These are phyloP conservation scores for Melanerpes aurifrons DNA, from an alignment of 2,113 vertebrate genomes.

Conservation along the genomic window DNA sequence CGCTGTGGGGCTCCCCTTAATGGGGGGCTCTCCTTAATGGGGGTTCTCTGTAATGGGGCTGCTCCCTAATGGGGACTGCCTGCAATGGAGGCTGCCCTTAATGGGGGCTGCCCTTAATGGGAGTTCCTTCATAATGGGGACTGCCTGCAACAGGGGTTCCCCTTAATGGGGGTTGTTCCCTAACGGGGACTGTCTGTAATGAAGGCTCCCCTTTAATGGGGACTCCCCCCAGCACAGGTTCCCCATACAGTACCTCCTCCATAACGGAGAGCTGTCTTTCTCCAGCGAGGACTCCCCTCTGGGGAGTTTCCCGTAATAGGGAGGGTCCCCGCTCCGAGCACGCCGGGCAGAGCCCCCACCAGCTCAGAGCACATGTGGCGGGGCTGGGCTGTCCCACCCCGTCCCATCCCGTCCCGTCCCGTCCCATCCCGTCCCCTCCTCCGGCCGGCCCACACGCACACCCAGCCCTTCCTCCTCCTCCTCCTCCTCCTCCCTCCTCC, in stretches of 20 bases:
- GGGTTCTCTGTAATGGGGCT: not conserved
- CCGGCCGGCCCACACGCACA: not conserved
- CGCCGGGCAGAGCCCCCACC: not conserved
- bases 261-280: accelerated
- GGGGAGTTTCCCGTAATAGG: not conserved
- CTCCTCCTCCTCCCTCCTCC: not conserved
- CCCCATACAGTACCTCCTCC: not conserved
- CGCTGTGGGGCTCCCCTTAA: no score
- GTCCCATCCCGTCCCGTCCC: not conserved
- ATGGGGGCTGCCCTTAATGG: no score
- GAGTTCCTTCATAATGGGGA: not conserved
- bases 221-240: accelerated
- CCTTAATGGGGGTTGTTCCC: no score
- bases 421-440: not conserved
- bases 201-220: not conserved
- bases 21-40: no score
- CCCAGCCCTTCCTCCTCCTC: not conserved
- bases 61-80: not conserved
- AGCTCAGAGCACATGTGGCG: not conserved
- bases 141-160: not conserved
- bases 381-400: not conserved
- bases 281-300: accelerated
- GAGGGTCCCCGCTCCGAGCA: no score
- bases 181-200: not conserved
- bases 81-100: no score